A percentile compares a stretch with the other conserved stretches of the same genome.
Evolutionary conservation across 2,888 invertebrate genomes (phyloP).

Genomic region (Cantharis nigra): DNA sequence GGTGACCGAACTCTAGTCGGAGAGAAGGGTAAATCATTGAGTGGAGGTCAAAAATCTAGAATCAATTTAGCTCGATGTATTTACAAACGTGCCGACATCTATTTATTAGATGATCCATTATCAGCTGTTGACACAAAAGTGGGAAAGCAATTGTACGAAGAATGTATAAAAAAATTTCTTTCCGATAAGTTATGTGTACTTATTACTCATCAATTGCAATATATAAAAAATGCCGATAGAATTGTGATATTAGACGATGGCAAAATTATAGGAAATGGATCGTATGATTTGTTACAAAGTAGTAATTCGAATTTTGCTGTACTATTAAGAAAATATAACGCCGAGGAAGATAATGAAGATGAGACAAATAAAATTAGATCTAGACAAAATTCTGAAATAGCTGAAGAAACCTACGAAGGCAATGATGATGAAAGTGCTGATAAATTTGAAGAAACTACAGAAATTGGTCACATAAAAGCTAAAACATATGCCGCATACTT

Average conservation of each 20-base stretch:
- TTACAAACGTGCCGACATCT: slow-evolving; percentile 78
- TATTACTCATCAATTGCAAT: slow-evolving; percentile 70
- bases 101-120: slow-evolving; percentile 81
- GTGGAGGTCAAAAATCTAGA: slow-evolving; percentile 81
- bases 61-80: slow-evolving; percentile 75
- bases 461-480: slow-evolving; percentile 44
- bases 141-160: slow-evolving; percentile 69
- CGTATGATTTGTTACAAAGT: slow-evolving; percentile 60
- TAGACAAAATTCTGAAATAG: slow-evolving; percentile 46
- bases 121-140: slow-evolving; percentile 78
- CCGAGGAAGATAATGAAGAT: slow-evolving; percentile 46
- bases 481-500: slow-evolving; percentile 59
- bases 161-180: slow-evolving; percentile 65
- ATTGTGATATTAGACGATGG: slow-evolving; percentile 62
- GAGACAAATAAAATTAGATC: slow-evolving; percentile 45
- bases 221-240: slow-evolving; percentile 57
- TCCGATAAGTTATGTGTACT: slow-evolving; percentile 62
- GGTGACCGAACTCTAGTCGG: slow-evolving; percentile 78
- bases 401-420: background rate
- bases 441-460: slow-evolving; percentile 47
- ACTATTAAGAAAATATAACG: slow-evolving; percentile 51
- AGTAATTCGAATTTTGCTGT: slow-evolving; percentile 60
- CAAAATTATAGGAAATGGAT: slow-evolving; percentile 62
- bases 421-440: slow-evolving; percentile 46
- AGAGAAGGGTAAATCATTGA: slow-evolving; percentile 76